These are phyloP conservation scores for Hypothenemus hampei DNA, from an alignment of 1,140 invertebrate genomes.

Conservation along the genomic window DNA sequence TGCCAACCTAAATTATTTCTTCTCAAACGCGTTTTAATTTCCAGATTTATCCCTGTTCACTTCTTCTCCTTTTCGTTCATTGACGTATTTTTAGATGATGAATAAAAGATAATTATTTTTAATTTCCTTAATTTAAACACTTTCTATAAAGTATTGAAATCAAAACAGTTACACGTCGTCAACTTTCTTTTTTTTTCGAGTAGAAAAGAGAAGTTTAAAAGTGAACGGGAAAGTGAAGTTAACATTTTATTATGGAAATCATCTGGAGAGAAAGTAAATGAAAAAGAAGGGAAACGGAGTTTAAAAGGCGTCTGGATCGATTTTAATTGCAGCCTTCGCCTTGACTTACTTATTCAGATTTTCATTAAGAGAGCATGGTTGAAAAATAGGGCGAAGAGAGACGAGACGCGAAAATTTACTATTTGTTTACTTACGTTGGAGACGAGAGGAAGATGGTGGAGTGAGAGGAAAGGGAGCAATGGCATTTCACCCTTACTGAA, in stretches of 20 bases:
- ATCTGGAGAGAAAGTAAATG: slow-evolving; percentile 32
- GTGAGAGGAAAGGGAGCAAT: slow-evolving; percentile 7
- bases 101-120: too few species aligned
- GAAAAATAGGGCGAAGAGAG: slow-evolving; percentile 38
- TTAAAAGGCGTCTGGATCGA: slow-evolving; percentile 41
- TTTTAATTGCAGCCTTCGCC: slow-evolving; percentile 49
- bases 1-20: slow-evolving; percentile 26
- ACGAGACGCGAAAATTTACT: slow-evolving; percentile 37
- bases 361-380: slow-evolving; percentile 44
- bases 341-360: slow-evolving; percentile 45
- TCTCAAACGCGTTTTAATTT: slow-evolving; percentile 26
- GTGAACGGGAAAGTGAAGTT: too few species aligned
- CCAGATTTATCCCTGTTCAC: neutral
- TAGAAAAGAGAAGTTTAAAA: neutral
- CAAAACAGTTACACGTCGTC: too few species aligned
- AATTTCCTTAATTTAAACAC: too few species aligned
- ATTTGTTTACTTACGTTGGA: slow-evolving; percentile 36
- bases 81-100: neutral
- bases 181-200: too few species aligned
- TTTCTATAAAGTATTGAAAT: too few species aligned
- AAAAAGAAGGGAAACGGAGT: slow-evolving; percentile 36
- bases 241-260: slow-evolving; percentile 6
- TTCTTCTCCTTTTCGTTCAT: neutral
- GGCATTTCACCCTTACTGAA: neutral
- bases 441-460: slow-evolving; percentile 28